phyloP scores from a whole-genome alignment of 2,113 vertebrate species.

The Balaenoptera acutorostrata region DNA sequence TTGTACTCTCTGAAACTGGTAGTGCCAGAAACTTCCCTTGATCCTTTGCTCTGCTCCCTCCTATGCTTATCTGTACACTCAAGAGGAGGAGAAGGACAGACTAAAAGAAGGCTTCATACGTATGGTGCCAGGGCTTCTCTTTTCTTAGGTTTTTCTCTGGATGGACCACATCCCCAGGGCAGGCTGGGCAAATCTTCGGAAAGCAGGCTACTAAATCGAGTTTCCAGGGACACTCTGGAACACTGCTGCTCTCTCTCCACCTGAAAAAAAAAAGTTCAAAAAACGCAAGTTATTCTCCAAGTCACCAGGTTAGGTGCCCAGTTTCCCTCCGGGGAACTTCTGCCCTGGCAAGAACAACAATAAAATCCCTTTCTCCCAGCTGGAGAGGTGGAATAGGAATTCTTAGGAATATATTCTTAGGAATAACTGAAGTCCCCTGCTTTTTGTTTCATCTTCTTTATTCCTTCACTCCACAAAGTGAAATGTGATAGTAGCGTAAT shows the following conservation, averaged over 20 bases:
- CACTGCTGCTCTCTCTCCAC: constrained; percentile 5
- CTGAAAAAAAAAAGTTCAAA: constrained; percentile 54
- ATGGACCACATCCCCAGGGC: background rate
- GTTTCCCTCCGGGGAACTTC: constrained; percentile 24
- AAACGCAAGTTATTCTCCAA: constrained; percentile 56
- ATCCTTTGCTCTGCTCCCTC: background rate
- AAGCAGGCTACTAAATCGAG: constrained; percentile 48
- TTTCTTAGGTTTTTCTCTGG: constrained; percentile 32
- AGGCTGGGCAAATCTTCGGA: constrained; percentile 40
- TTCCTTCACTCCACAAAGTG: constrained; percentile 5
- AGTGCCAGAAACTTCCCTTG: background rate
- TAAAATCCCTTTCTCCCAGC: constrained; percentile 32
- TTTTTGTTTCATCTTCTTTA: constrained; percentile 40
- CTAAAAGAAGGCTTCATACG: background rate
- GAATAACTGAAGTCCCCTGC: background rate
- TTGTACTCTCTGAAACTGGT: background rate
- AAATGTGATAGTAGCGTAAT: constrained; percentile 66
- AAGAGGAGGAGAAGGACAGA: background rate
- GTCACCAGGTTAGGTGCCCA: constrained; percentile 53
- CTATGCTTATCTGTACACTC: background rate
- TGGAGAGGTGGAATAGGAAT: constrained; percentile 43
- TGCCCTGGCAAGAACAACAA: constrained; percentile 23
- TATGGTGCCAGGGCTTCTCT: background rate
- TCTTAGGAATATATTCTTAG: background rate
- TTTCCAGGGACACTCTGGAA: constrained; percentile 56